Evolutionary conservation across 2,888 invertebrate species (phyloP), one percentile per base, ranked within the genome.

Genomic region (Belgica antarctica): DNA sequence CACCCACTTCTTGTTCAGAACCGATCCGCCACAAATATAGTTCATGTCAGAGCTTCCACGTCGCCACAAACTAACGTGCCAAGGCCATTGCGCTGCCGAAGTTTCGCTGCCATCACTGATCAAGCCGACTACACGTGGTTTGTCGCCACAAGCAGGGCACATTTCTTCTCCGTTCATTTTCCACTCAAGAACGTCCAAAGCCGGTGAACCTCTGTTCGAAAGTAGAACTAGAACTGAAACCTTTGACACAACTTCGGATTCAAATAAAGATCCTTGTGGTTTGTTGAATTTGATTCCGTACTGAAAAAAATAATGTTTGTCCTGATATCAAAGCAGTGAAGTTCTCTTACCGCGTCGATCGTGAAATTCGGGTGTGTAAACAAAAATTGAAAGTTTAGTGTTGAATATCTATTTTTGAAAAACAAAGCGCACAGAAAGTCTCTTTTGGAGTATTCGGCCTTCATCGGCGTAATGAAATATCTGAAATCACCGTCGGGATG

Each of bases 381-480:
- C 7, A 22, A 8, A 2, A 52, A 12, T 3, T 52, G 17, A 22
- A 52, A 52, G 52, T 52, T n/a, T 22, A 52, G 12, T 8, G 17
- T 17, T 7, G 22, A 22, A 3, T 12, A 19, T 17, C 22, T n/a
- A 22, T 22, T 17, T 52, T 52, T 52, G 22, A 19, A 52, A 17
- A 52, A 19, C 52, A 52, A 3, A 2, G 22, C 52, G 12, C 52
- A 52, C 2, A 52, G 19, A 22, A 52, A 52, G 5, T 52, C 52
- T 2, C 52, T 17, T 2, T 52, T 52, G 22, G 63, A 63, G 34
- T 63, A 63, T n/a, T 17, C 12, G n/a, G 63, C 24, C 24, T 22
- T 36, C 36, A 63, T 22, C 8, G 10, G 31, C 2, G 41, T 19
- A n/a, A 63, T 63, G 22, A 36, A 36, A 63, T 63, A 63, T 7